Conservation (phyloP, 2,888 invertebrate species). For the Theretra japonica region DNA sequence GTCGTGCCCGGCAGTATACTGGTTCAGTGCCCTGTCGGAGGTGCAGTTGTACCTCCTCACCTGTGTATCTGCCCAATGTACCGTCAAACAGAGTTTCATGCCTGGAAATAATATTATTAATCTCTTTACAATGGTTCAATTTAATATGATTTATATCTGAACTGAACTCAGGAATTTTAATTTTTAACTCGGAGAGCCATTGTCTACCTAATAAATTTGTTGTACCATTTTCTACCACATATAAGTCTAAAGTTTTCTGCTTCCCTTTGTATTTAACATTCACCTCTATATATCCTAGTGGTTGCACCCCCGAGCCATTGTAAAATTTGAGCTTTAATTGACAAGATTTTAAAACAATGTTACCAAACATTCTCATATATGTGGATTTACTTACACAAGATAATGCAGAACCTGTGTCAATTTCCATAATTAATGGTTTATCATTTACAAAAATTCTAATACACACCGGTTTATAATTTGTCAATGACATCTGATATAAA, state of each 20-base stretch:
- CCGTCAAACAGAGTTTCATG: neutral
- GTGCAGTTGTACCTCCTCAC: neutral
- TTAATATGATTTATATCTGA: neutral
- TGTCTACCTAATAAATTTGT: neutral
- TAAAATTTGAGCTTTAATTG: neutral
- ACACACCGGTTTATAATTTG: neutral
- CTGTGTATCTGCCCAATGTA: neutral
- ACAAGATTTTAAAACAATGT: neutral
- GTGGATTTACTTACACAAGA: constrained; percentile 4
- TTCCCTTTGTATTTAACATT: neutral
- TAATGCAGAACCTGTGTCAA: constrained; percentile 13
- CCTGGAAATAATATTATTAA: neutral
- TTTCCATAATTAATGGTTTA: neutral
- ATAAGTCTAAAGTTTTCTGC: neutral
- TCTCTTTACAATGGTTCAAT: neutral
- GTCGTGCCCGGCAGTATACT: neutral
- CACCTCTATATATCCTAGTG: neutral
- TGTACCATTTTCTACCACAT: neutral
- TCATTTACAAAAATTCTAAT: neutral
- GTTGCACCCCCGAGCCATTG: neutral
- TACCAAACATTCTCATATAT: neutral
- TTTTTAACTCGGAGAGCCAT: neutral
- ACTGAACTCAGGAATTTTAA: neutral
- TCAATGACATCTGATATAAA: neutral
- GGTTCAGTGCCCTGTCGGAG: neutral